Evolutionary conservation across 2,888 invertebrate species (phyloP), one percentile per base, ranked within the genome.

Genomic region (Caprella mutica): DNA sequence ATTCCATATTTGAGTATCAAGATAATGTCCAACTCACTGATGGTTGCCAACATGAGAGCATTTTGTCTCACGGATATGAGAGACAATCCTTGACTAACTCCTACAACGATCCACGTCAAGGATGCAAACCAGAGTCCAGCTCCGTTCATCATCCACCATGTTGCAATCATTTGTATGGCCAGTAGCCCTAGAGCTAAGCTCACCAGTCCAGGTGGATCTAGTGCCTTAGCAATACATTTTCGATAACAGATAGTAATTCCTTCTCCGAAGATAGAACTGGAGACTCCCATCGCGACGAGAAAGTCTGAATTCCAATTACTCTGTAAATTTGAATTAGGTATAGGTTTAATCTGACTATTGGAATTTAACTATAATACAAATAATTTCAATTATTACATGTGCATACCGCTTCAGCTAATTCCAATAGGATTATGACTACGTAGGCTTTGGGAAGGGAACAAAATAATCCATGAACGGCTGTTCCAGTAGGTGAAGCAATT

Each of bases 41-140:
- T 48, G 1, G 48, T 48, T 19, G 48, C 48, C 14, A 48, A 30
- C 48, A 48, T 48, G 48, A 48, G 48, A 30, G 48, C 48, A 30
- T 48, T 48, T 24, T 48, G 48, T 6, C 48, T 27, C 17, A 48
- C 30, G 4, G 48, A 48, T n/a, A 48, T 48, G 29, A 30, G 19
- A n/a, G 19, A 21, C 29, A 48, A 30, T 3, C 29, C 27, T 5
- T 48, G 48, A 3, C 48, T 30, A 17, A 21, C 27, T 29, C 48
- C 48, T 6, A 48, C 48, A n/a, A 48, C 19, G 30, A n/a, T 14
- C 48, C 48, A 48, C 19, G 48, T 30, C 26, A n/a, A 27, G 17
- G 48, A 27, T 5, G 30, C 48, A 17, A 48, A 12, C 48, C 48
- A 48, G 29, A 24, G 30, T 27, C 19, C 48, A n/a, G 48, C n/a